A percentile compares a stretch with the other conserved stretches of the same genome.
These are phyloP conservation scores for Crossocerus cetratus DNA, from an alignment of 2,888 invertebrate genomes.

Conservation along the genomic window DNA sequence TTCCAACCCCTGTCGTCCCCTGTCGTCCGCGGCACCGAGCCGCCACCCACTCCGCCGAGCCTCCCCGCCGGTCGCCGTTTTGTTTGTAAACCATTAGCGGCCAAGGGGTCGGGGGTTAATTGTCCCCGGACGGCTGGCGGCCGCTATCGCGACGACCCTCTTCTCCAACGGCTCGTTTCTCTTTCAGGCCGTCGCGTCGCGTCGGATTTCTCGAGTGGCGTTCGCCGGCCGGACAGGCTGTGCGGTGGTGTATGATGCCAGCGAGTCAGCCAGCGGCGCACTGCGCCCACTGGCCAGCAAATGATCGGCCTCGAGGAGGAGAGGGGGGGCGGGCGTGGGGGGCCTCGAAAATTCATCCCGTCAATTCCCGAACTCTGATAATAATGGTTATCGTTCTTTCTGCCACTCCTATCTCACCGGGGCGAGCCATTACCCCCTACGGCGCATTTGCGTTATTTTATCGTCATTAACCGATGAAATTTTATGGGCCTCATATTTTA, in stretches of 20 bases:
- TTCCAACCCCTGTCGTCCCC: slow-evolving; percentile 2
- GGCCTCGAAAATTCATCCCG: background rate
- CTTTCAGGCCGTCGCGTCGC: background rate
- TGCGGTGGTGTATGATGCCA: too few species aligned
- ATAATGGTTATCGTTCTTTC: slow-evolving; percentile 6
- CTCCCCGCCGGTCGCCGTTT: slow-evolving; percentile 33
- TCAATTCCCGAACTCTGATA: slow-evolving; percentile 3
- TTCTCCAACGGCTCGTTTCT: slow-evolving; percentile 10
- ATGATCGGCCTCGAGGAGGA: background rate
- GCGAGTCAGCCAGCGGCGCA: background rate
- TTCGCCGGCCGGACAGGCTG: too few species aligned
- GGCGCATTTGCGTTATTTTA: slow-evolving; percentile 4
- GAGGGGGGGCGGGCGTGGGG: background rate
- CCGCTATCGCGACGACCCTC: slow-evolving; percentile 22
- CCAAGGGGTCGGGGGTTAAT: slow-evolving; percentile 33
- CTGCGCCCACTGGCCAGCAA: background rate
- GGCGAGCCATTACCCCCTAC: background rate
- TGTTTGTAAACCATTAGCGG: slow-evolving; percentile 70
- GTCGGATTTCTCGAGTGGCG: background rate
- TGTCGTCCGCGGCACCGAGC: background rate
- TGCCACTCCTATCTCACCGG: slow-evolving; percentile 3
- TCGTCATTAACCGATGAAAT: slow-evolving; percentile 4
- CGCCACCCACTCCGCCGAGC: background rate
- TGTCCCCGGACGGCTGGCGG: slow-evolving; percentile 45
- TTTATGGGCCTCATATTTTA: slow-evolving; percentile 1